Percentiles rank a stretch among this genome's conserved stretches.
Evolutionary conservation across 2,797 vertebrate species (phyloP).

Genomic region (Enteromius radiatus): DNA sequence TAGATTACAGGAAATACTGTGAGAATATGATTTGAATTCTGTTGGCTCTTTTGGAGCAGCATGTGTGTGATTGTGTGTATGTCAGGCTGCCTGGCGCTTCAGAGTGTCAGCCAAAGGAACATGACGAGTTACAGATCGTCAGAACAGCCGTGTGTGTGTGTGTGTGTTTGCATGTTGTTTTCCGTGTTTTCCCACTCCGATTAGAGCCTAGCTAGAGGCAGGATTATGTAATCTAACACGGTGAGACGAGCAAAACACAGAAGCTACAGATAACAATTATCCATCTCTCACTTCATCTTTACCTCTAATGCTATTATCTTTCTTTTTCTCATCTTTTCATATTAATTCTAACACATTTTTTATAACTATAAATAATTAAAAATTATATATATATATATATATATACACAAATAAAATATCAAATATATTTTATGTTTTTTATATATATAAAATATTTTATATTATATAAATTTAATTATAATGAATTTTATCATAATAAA

Average conservation of each 20-base stretch:
- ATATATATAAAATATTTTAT: background rate
- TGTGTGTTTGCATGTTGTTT: constrained; percentile 16
- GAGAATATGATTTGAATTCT: constrained; percentile 3
- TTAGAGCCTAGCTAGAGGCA: constrained; percentile 47
- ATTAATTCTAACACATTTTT: background rate
- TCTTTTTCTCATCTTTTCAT: background rate
- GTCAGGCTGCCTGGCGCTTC: constrained; percentile 17
- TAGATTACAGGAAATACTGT: background rate
- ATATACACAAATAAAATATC: too few species aligned
- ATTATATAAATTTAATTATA: background rate
- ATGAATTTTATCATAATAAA: background rate
- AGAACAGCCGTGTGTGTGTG: background rate
- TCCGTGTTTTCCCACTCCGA: constrained; percentile 40
- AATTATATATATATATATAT: background rate
- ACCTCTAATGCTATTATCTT: constrained; percentile 42
- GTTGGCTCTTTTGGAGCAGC: constrained; percentile 3
- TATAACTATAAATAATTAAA: background rate
- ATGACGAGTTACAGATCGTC: background rate
- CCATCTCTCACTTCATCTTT: constrained; percentile 31
- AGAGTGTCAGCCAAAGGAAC: constrained; percentile 30
- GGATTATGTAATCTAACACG: constrained; percentile 56
- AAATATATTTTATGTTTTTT: too few species aligned
- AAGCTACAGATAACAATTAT: constrained; percentile 44
- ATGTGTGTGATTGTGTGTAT: constrained; percentile 19
- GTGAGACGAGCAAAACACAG: constrained; percentile 8